Base-by-base conservation (phyloP, 2,888 invertebrate species). In the Drosophila pseudotakahashii region DNA sequence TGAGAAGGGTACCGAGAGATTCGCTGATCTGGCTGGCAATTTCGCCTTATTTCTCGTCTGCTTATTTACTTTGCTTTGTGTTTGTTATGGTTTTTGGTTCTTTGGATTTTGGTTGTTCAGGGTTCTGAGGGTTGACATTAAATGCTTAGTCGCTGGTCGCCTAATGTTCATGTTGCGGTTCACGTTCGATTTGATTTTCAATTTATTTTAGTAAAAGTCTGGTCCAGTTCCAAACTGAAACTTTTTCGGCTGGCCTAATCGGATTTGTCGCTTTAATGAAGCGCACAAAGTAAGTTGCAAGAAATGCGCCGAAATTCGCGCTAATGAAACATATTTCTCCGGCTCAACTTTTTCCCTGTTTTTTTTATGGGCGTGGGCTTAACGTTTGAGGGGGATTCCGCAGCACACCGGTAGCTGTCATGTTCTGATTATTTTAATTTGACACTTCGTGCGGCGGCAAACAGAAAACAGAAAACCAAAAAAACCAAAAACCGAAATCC, bases 391-490 rank as follows among this genome's bases (percentile, higher is more conserved):
- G 45, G 26, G 42, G 54, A 42, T 23, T 16, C 36, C 16, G 16
- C 37, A 54, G 74, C 79, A 74, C 76, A 79, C 86, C 88, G 88
- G 87, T 87, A 87, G 81, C 89, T 84, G 84, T 84, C 84, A 84
- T 84, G 84, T 89, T 84, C 84, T 89, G 84, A 84, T 84, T 84
- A 84, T 87, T 89, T 87, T 87, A 84, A 89, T 84, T 89, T 84
- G 89, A 89, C 84, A 84, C 84, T 88, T 78, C 23, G 75, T 68
- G 81, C 78, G 11, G 34, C 70, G 74, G 66, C 77, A 62, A 48
- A 48, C 11, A 30, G 14, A 26, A 26, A 26, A 26, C 26, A 26
- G 9, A 59, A 14, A 51, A 71, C 61, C 53, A 54, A 55, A 67
- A 59, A 14, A 51, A 71, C 61, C 53, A 54, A 55, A 67, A 30